These are phyloP conservation scores for Lineus longissimus DNA, from an alignment of 1,140 invertebrate species.

Conservation along the genomic window DNA sequence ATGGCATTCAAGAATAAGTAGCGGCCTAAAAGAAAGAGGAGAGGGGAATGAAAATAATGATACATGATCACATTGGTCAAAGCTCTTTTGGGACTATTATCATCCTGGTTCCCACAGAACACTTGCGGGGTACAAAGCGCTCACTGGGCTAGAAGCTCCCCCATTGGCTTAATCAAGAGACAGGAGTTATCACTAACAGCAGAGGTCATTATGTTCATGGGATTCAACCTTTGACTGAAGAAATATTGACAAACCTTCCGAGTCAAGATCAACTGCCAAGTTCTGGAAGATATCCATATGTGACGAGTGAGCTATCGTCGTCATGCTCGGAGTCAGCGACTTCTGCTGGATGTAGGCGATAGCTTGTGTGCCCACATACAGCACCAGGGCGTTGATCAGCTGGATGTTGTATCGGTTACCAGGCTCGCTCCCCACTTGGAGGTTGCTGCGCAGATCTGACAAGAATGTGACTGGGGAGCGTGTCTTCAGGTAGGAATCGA, in stretches of 20 bases:
- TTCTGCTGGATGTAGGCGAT: slow-evolving; percentile 67
- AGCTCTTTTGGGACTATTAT: too few species aligned
- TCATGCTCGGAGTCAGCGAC: slow-evolving; percentile 86
- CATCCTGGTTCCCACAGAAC: too few species aligned
- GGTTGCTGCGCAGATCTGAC: slow-evolving; percentile 63
- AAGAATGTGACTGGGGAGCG: slow-evolving; percentile 89
- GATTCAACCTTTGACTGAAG: not conserved
- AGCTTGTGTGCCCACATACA: slow-evolving; percentile 96
- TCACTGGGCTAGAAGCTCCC: too few species aligned
- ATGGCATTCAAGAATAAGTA: slow-evolving; percentile 98
- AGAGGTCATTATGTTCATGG: too few species aligned
- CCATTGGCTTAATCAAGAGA: too few species aligned
- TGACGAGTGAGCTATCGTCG: slow-evolving; percentile 90
- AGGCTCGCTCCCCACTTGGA: slow-evolving; percentile 82
- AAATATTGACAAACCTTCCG: slow-evolving; percentile 67
- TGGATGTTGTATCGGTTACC: slow-evolving; percentile 92
- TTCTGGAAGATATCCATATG: slow-evolving; percentile 99
- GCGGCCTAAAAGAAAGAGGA: slow-evolving; percentile 57
- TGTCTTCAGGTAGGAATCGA: slow-evolving; percentile 94
- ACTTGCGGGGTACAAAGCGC: too few species aligned
- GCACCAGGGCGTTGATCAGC: slow-evolving; percentile 92
- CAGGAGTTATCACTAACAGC: too few species aligned
- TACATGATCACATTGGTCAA: not conserved
- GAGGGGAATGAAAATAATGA: not conserved
- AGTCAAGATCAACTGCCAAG: slow-evolving; percentile 93